phyloP scores from a whole-genome alignment of 2,113 vertebrate species.

The Chamaea fasciata region DNA sequence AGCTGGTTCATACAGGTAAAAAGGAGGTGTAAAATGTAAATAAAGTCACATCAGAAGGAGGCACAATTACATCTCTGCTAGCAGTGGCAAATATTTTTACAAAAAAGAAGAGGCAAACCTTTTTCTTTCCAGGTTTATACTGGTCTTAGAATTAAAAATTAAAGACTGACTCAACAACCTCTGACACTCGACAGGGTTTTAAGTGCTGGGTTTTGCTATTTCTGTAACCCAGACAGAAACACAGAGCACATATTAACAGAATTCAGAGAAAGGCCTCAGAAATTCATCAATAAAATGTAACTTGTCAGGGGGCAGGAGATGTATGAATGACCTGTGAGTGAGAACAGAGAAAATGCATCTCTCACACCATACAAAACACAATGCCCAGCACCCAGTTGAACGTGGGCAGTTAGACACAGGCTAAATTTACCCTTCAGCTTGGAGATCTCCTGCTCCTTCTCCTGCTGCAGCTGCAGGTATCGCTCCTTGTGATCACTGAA shows the following conservation, averaged over 20 bases:
- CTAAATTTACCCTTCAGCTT: slow-evolving; percentile 86
- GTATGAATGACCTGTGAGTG: background rate
- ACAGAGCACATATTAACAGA: accelerated
- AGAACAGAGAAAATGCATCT: background rate
- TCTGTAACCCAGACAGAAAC: background rate
- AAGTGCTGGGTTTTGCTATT: background rate
- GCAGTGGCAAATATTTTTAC: background rate
- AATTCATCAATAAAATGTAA: background rate
- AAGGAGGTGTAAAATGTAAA: background rate
- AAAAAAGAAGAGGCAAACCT: background rate
- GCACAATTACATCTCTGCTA: background rate
- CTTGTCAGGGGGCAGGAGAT: background rate
- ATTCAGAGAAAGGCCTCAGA: background rate
- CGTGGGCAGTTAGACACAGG: background rate
- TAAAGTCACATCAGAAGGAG: background rate
- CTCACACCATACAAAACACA: background rate
- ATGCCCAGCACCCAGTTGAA: background rate
- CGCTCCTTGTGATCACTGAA: slow-evolving; percentile 85
- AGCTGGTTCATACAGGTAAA: background rate
- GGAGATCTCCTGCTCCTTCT: slow-evolving; percentile 84
- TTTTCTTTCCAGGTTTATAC: background rate
- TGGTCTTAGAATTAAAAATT: background rate
- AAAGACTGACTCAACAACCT: background rate
- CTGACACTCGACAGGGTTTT: background rate
- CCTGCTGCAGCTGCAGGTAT: slow-evolving; percentile 84